phyloP scores from a whole-genome alignment of 2,113 vertebrate species.

The Hyperopisus bebe region DNA sequence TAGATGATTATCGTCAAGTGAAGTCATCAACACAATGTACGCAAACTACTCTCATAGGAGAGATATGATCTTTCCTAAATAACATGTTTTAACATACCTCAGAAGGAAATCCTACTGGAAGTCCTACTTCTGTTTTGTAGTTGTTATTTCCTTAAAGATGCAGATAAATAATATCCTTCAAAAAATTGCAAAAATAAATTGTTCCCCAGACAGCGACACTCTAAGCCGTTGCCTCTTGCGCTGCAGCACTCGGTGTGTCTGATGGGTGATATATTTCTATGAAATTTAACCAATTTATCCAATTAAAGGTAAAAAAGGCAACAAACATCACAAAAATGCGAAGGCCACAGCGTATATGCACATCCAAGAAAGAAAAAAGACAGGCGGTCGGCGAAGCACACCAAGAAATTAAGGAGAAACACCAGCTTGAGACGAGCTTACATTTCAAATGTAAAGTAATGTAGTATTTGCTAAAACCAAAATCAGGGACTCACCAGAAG shows the following conservation, averaged over 20 bases:
- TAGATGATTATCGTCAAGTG: background rate
- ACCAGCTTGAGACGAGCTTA: background rate
- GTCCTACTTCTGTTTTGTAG: background rate
- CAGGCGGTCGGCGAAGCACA: background rate
- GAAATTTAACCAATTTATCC: background rate
- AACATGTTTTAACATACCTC: background rate
- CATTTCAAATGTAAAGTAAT: background rate
- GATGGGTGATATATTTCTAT: background rate
- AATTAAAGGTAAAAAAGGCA: background rate
- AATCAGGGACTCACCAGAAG: background rate
- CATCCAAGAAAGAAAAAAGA: background rate
- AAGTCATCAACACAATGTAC: background rate
- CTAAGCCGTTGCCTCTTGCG: background rate
- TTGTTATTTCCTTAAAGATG: background rate
- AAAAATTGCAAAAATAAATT: background rate
- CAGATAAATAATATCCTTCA: background rate
- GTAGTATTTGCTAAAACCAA: background rate
- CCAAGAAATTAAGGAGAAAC: background rate
- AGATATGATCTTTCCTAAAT: background rate
- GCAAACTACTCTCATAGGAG: background rate
- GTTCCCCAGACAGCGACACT: background rate
- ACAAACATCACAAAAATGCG: background rate
- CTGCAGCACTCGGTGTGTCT: background rate
- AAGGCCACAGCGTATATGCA: background rate
- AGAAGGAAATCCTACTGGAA: background rate